Percentiles rank a stretch among this genome's conserved stretches.
phyloP scores from a whole-genome alignment of 1,140 invertebrate species.

The Eufriesea mexicana region DNA sequence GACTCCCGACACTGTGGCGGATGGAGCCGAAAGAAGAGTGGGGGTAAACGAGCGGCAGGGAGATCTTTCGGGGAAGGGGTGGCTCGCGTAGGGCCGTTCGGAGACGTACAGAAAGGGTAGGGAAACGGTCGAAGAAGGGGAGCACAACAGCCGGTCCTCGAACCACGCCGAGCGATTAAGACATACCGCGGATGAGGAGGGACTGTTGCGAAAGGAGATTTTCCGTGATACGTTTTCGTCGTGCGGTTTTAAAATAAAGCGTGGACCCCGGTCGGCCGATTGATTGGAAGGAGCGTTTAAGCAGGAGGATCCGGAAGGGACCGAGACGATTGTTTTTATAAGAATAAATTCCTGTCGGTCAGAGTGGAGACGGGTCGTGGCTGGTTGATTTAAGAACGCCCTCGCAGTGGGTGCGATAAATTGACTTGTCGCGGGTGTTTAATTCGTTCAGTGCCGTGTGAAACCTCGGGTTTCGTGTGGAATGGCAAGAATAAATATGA shows the following conservation, averaged over 20 bases:
- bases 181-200: too few species aligned
- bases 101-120: conserved; percentile 42
- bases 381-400: conserved; percentile 10
- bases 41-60: conserved; percentile 51
- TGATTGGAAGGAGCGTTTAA: too few species aligned
- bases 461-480: neutral
- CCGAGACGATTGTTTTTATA: conserved; percentile 22
- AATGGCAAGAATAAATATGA: neutral
- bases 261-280: too few species aligned
- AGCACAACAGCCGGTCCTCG: conserved; percentile 78
- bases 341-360: conserved; percentile 29
- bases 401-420: conserved; percentile 18
- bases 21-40: conserved; percentile 38
- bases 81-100: conserved; percentile 63
- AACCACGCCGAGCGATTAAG: too few species aligned
- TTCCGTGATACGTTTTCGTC: too few species aligned
- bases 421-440: conserved; percentile 11
- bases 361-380: neutral
- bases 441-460: conserved; percentile 4
- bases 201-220: too few species aligned
- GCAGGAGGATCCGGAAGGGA: conserved; percentile 10
- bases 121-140: conserved; percentile 4
- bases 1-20: conserved; percentile 68
- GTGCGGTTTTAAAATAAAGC: too few species aligned
- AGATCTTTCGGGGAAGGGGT: conserved; percentile 55